Conservation (phyloP, 2,797 vertebrate genomes). For the Manis pentadactyla region DNA sequence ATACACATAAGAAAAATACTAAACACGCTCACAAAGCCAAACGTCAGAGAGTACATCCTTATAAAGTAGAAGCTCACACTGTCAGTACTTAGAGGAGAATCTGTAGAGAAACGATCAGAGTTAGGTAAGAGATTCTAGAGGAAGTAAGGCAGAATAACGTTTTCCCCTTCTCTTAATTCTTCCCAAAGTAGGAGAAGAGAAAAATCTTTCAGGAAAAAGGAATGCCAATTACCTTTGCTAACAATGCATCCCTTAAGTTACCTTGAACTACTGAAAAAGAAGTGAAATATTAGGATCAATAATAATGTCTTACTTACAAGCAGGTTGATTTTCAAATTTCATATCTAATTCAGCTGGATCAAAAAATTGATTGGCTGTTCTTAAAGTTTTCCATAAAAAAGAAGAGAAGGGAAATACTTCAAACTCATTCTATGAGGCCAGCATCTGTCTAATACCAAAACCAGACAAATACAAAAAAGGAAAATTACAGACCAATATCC, state of each 20-base stretch:
- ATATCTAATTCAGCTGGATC: not conserved
- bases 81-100: not conserved
- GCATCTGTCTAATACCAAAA: no score
- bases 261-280: not conserved
- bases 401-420: no score
- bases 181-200: slow-evolving; percentile 5
- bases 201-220: slow-evolving; percentile 24
- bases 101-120: slow-evolving; percentile 35
- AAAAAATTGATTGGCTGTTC: not conserved
- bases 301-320: slow-evolving; percentile 25
- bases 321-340: slow-evolving; percentile 41
- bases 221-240: slow-evolving; percentile 24
- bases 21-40: slow-evolving; percentile 64
- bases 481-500: no score
- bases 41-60: slow-evolving; percentile 41
- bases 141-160: not conserved
- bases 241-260: not conserved
- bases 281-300: not conserved
- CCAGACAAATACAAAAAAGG: no score
- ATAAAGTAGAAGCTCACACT: slow-evolving; percentile 25
- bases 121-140: slow-evolving; percentile 29
- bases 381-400: no score
- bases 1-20: slow-evolving; percentile 34
- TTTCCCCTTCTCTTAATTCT: not conserved
- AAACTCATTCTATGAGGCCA: no score